Base-by-base conservation (phyloP, 2,797 vertebrate species). In the Pampus argenteus region DNA sequence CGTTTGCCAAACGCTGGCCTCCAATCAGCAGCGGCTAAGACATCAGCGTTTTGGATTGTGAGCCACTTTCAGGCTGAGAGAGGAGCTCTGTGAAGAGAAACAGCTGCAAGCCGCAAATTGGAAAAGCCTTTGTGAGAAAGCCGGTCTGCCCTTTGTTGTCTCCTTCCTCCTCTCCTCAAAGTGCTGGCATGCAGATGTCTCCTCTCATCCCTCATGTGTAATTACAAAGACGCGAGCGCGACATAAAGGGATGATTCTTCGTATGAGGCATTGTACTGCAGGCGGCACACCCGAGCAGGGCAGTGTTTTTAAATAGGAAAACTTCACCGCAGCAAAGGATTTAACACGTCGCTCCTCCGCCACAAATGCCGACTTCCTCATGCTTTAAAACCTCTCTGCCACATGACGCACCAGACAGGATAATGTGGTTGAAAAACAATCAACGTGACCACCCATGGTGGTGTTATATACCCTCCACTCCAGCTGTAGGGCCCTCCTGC, bases 101-200 rank as follows among this genome's bases (percentile, higher is more conserved):
- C 90, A 90, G 89, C 91, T 91, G 91, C 84, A 59, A 78, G 78
- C 78, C 55, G 82, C 84, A 92, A 88, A 92, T 88, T 87, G 79
- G 73, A 65, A 82, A 83, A 84, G 14, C 40, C 75, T 89, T 85
- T 81, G 86, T 69, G 80, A 76, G 66, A 68, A 68, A 79, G 66
- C 81, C 50, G 67, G 70, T 76, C 58, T 71, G 74, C 48, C 79
- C 86, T 90, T 91, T 89, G 86, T 91, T 80, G 79, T 87, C 78
- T 86, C 67, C 79, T 88, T 85, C 85, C 79, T 84, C 66, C 78
- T 78, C 73, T 82, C 75, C 84, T 86, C 77, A 78, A 66, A 81
- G 88, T 52, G 71, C 68, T 75, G 86, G 84, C 78, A 76, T 79
- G 86, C 88, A 84, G 86, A 89, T 87, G 87, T 86, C 84, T 85